Percentiles rank a stretch among this genome's conserved stretches.
These are phyloP conservation scores for Nomada ruficornis DNA, from an alignment of 2,888 invertebrate genomes.

Conservation along the genomic window DNA sequence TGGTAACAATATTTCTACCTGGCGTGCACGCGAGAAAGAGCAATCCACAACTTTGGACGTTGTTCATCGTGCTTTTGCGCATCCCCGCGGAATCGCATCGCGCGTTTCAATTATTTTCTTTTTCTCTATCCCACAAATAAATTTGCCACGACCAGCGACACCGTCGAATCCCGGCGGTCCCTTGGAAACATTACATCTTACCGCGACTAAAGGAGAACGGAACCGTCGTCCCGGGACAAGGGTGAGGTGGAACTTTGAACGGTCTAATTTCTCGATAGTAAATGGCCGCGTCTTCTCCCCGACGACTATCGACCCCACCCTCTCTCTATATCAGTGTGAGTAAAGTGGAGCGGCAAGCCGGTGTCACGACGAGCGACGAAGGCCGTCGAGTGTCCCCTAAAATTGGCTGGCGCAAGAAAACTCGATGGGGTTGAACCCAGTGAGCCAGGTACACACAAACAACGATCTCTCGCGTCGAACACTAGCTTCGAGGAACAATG, in stretches of 20 bases:
- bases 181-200: constrained; percentile 49
- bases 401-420: constrained; percentile 74
- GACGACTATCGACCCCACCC: constrained; percentile 38
- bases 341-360: constrained; percentile 48
- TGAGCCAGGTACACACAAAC: constrained; percentile 73
- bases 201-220: constrained; percentile 36
- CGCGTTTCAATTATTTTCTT: background rate
- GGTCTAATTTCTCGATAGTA: constrained; percentile 66
- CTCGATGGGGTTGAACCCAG: constrained; percentile 58
- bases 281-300: constrained; percentile 33
- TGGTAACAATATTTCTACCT: background rate
- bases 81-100: constrained; percentile 18
- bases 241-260: constrained; percentile 55
- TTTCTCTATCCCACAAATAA: constrained; percentile 36
- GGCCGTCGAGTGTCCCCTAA: constrained; percentile 59
- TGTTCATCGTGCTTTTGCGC: background rate
- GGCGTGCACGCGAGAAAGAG: background rate
- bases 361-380: constrained; percentile 32
- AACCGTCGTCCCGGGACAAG: constrained; percentile 43
- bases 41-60: constrained; percentile 1
- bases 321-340: constrained; percentile 17
- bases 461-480: constrained; percentile 60
- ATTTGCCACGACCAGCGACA: constrained; percentile 41
- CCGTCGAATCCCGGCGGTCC: constrained; percentile 45
- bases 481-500: constrained; percentile 53